phyloP scores from a whole-genome alignment of 2,797 vertebrate genomes.

The Pipistrellus pygmaeus region DNA sequence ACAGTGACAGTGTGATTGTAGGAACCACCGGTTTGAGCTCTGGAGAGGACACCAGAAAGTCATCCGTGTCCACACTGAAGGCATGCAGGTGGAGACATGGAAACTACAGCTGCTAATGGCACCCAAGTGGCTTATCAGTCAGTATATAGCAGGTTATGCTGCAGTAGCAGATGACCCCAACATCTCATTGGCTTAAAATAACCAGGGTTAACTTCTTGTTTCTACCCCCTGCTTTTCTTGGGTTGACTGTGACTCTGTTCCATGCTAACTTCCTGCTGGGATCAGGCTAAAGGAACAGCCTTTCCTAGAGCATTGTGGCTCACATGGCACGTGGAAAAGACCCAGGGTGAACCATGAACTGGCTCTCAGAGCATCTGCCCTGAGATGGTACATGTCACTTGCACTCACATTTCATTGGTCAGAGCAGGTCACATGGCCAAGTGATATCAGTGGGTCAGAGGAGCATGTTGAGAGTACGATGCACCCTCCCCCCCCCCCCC shows the following conservation, averaged over 20 bases:
- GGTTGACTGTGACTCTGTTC: background rate
- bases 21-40: background rate
- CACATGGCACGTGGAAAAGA: background rate
- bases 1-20: background rate
- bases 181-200: background rate
- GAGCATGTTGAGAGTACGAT: background rate
- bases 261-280: background rate
- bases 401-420: background rate
- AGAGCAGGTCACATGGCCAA: background rate
- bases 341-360: background rate
- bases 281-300: background rate
- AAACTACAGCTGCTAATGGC: background rate
- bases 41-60: background rate
- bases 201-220: background rate
- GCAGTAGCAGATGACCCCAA: background rate
- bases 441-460: background rate
- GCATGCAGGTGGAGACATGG: background rate
- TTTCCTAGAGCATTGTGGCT: background rate
- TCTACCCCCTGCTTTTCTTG: background rate
- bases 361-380: background rate
- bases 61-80: background rate
- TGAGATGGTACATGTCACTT: background rate
- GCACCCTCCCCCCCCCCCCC: background rate
- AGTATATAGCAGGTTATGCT: background rate
- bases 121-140: background rate